Evolutionary conservation across 1,140 invertebrate genomes (phyloP).

Genomic region (Lethrus apterus): DNA sequence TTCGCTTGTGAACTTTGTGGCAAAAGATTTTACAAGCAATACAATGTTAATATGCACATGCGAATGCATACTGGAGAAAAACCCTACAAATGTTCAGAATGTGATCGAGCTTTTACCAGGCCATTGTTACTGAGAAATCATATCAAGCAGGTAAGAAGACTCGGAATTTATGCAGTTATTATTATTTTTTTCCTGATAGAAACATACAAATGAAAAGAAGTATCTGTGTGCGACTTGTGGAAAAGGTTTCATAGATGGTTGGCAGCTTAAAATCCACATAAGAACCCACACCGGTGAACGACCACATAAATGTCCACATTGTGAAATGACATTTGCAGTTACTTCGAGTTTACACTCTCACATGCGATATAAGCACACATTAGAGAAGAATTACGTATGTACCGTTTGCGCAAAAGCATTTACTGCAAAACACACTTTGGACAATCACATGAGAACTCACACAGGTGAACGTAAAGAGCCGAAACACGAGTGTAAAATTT

Average conservation of each 20-base stretch:
- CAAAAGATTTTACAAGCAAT: slow-evolving; percentile 48
- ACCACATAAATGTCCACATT: slow-evolving; percentile 35
- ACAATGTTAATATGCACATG: slow-evolving; percentile 43
- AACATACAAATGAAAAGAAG: slow-evolving; percentile 40
- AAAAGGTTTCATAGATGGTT: slow-evolving; percentile 47
- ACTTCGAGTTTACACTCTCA: background rate
- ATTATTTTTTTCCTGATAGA: no score
- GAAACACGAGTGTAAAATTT: slow-evolving; percentile 45
- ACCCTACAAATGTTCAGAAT: slow-evolving; percentile 25
- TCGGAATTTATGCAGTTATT: no score
- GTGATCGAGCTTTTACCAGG: slow-evolving; percentile 9
- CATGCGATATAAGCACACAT: background rate
- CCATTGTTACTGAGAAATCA: background rate
- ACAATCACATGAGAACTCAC: slow-evolving; percentile 15
- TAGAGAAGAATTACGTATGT: slow-evolving; percentile 12
- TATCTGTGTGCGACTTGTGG: slow-evolving; percentile 50
- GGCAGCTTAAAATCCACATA: slow-evolving; percentile 41
- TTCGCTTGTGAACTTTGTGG: slow-evolving; percentile 18
- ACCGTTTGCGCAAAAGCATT: slow-evolving; percentile 11
- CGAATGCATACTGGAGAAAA: slow-evolving; percentile 22
- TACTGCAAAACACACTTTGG: slow-evolving; percentile 14
- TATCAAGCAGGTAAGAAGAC: no score
- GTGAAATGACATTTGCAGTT: slow-evolving; percentile 49
- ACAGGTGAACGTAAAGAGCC: slow-evolving; percentile 16
- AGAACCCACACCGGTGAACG: slow-evolving; percentile 33